Percentiles rank a stretch among this genome's conserved stretches.
Conservation (phyloP, 2,113 vertebrate species). For the Pedionomus torquatus region DNA sequence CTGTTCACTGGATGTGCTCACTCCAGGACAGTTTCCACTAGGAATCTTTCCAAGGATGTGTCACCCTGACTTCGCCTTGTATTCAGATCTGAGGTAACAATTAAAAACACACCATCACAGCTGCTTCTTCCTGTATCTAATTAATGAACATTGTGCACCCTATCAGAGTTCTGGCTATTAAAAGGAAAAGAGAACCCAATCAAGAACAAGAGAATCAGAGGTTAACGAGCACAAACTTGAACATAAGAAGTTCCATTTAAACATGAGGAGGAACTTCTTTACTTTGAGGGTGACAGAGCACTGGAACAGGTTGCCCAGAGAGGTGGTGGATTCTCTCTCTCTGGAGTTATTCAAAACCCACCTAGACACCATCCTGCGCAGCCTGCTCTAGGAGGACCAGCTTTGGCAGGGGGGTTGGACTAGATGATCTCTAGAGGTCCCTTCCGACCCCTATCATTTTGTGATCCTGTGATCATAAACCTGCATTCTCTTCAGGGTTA, state of each 20-base stretch:
- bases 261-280: too few relatives aligned
- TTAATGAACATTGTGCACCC: background rate
- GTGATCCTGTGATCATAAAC: background rate
- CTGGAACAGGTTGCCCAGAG: too few relatives aligned
- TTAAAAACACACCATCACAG: background rate
- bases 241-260: too few relatives aligned
- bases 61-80: background rate
- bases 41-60: conserved; percentile 40
- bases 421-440: too few relatives aligned
- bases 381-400: too few relatives aligned
- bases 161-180: background rate
- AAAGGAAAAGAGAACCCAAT: background rate
- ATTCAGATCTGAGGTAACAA: background rate
- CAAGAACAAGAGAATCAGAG: background rate
- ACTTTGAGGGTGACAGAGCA: too few relatives aligned
- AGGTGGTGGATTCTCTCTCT: too few relatives aligned
- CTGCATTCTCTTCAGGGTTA: background rate
- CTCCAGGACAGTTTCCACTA: conserved; percentile 12
- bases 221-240: too few relatives aligned
- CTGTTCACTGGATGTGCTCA: background rate
- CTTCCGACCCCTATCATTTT: too few relatives aligned
- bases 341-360: too few relatives aligned
- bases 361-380: too few relatives aligned
- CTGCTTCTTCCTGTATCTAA: background rate
- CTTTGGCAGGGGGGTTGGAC: too few relatives aligned